These are phyloP conservation scores for Conus ventricosus DNA, from an alignment of 1,140 invertebrate genomes.

Conservation along the genomic window DNA sequence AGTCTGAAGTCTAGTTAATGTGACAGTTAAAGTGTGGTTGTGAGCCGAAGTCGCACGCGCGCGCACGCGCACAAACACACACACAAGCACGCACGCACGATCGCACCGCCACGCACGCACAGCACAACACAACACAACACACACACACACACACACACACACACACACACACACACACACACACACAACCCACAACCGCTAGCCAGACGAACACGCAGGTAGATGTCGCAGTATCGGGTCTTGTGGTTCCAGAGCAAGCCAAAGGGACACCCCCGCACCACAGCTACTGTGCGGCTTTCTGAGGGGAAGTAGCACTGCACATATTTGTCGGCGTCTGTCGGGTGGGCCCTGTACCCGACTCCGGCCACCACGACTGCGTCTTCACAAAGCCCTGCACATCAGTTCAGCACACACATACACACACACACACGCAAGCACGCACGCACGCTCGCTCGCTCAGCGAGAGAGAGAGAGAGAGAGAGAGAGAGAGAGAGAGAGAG, in stretches of 20 bases:
- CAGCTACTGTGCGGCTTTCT: background rate
- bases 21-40: too few relatives aligned
- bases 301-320: slow-evolving; percentile 13
- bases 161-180: too few relatives aligned
- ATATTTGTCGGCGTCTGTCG: background rate
- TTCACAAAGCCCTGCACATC: background rate
- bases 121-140: too few relatives aligned
- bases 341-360: background rate
- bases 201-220: background rate
- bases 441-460: background rate
- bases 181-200: background rate
- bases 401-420: background rate
- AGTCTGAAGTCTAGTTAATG: too few relatives aligned
- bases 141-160: too few relatives aligned
- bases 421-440: background rate
- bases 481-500: background rate
- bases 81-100: too few relatives aligned
- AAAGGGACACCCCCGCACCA: background rate
- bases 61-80: too few relatives aligned
- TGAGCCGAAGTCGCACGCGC: too few relatives aligned
- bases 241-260: background rate
- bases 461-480: too few relatives aligned
- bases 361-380: background rate
- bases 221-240: background rate
- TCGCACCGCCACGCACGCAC: too few relatives aligned